These are phyloP conservation scores for Amblyornis subalaris DNA, from an alignment of 2,113 vertebrate species.

Conservation along the genomic window DNA sequence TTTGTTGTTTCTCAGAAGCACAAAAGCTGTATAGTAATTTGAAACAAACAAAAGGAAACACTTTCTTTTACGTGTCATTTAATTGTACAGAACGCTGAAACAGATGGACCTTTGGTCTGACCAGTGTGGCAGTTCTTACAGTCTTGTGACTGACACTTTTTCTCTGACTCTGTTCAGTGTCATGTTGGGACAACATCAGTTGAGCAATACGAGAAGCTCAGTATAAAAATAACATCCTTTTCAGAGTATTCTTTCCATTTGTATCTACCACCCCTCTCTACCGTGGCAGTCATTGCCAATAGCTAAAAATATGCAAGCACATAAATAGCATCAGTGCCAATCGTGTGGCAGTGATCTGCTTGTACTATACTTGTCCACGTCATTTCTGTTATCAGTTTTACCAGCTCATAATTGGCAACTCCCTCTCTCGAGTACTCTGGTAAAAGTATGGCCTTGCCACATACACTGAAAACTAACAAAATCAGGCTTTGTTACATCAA, in stretches of 20 bases:
- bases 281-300: conserved; percentile 4
- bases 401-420: not conserved
- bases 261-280: not conserved
- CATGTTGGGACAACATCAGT: not conserved
- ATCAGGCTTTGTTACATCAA: not conserved
- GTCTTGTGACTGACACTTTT: not conserved
- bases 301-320: conserved; percentile 40
- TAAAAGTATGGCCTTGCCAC: not conserved
- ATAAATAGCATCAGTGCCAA: not conserved
- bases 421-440: not conserved
- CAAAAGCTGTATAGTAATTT: not conserved
- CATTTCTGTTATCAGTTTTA: conserved; percentile 4
- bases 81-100: not conserved
- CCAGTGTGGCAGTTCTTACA: not conserved
- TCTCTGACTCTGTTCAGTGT: not conserved
- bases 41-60: not conserved
- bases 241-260: conserved; percentile 45
- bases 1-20: not conserved
- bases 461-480: not conserved
- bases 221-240: conserved; percentile 59
- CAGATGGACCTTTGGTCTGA: not conserved
- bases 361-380: not conserved
- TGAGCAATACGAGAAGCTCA: conserved; percentile 49
- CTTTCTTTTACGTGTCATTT: not conserved
- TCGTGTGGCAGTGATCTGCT: not conserved